These are phyloP conservation scores for Tarsius wallacei DNA, from an alignment of 2,797 vertebrate species.

Conservation along the genomic window DNA sequence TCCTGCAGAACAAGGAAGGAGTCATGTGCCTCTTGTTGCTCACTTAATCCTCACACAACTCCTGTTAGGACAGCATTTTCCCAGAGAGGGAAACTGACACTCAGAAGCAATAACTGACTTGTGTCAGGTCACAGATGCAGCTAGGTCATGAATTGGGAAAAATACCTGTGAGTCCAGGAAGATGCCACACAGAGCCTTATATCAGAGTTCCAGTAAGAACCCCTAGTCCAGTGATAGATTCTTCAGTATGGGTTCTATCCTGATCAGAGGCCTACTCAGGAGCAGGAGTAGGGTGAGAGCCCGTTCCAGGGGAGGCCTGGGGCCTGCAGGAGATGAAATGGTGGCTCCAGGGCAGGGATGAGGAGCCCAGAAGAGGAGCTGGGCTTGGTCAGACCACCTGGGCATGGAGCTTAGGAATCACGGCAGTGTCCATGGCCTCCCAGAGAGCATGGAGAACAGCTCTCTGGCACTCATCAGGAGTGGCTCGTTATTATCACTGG, in stretches of 20 bases:
- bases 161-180: too few species aligned
- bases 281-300: neutral
- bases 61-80: too few species aligned
- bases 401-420: too few species aligned
- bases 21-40: rapidly evolving
- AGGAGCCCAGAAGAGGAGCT: neutral
- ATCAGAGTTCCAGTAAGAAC: neutral
- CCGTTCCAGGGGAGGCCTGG: neutral
- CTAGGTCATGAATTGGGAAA: neutral
- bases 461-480: too few species aligned
- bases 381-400: neutral
- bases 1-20: rapidly evolving
- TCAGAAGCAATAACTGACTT: neutral
- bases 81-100: neutral
- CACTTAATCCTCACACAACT: too few species aligned
- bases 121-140: neutral
- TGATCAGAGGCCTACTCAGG: too few species aligned
- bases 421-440: rapidly evolving
- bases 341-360: too few species aligned
- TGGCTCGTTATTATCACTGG: rapidly evolving
- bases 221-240: too few species aligned
- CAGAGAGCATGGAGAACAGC: rapidly evolving
- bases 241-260: neutral
- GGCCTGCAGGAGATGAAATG: rapidly evolving
- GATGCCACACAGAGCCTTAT: neutral